Evolutionary conservation across 1,140 invertebrate genomes (phyloP).

Genomic region (Oscheius sp.): DNA sequence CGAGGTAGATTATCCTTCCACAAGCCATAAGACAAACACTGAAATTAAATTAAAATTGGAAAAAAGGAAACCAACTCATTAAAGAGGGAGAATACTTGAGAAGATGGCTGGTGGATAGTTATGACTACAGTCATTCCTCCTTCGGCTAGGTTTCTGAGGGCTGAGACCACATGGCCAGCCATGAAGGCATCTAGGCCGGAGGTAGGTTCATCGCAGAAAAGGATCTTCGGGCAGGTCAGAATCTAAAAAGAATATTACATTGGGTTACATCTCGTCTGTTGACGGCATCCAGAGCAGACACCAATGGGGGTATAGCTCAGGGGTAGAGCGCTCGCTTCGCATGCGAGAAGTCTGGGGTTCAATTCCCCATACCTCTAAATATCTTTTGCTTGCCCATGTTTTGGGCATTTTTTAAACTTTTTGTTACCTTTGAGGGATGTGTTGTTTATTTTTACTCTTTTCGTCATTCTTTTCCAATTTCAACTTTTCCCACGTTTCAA

Average conservation of each 20-base stretch:
- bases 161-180: conserved; percentile 65
- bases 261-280: no score
- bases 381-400: no score
- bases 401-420: no score
- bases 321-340: conserved; percentile 58
- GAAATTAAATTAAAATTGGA: conserved; percentile 12
- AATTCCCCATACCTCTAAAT: no score
- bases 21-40: conserved; percentile 72
- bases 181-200: conserved; percentile 87
- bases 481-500: no score
- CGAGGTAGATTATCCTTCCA: conserved; percentile 84
- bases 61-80: conserved; percentile 57
- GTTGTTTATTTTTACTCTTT: no score
- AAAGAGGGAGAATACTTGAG: conserved; percentile 86
- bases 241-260: no score
- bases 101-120: conserved; percentile 93
- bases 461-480: no score
- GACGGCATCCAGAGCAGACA: no score
- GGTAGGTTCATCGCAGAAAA: conserved; percentile 96
- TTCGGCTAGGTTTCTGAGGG: conserved; percentile 21
- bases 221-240: conserved; percentile 84
- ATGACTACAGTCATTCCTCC: conserved; percentile 83
- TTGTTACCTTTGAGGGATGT: no score
- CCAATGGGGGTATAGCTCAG: conserved; percentile 58
- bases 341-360: conserved; percentile 53